These are phyloP conservation scores for Myrmophylax atrothorax DNA, from an alignment of 2,113 vertebrate species.

Conservation along the genomic window DNA sequence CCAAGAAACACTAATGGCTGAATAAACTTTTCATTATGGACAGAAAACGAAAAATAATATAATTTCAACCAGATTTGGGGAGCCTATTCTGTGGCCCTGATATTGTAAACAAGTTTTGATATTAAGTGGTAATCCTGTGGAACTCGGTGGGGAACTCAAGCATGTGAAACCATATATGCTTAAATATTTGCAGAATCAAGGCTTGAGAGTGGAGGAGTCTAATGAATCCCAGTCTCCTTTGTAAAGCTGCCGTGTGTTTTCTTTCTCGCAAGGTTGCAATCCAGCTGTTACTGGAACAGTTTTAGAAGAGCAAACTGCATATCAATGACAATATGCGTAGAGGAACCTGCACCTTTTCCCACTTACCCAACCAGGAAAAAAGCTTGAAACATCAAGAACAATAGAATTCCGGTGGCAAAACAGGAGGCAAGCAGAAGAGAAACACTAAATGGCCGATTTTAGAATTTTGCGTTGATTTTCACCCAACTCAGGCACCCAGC, in stretches of 20 bases:
- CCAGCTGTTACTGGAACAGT: background rate
- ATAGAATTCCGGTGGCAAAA: conserved; percentile 5
- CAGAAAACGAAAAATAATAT: background rate
- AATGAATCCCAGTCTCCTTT: conserved; percentile 38
- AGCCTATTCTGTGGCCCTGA: background rate
- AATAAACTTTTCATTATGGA: background rate
- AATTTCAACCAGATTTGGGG: background rate
- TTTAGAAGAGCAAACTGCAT: background rate
- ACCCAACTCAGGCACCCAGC: background rate
- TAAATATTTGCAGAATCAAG: conserved; percentile 8
- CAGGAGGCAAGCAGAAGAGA: background rate
- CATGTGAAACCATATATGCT: background rate
- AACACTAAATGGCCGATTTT: background rate
- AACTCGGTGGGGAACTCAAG: background rate
- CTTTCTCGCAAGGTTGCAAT: background rate
- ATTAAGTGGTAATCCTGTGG: background rate
- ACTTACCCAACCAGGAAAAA: background rate
- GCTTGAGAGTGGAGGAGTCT: background rate
- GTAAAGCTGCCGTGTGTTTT: background rate
- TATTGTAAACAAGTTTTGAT: background rate
- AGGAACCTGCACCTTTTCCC: background rate
- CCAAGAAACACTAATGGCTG: background rate
- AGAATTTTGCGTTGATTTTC: background rate
- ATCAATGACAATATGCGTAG: background rate
- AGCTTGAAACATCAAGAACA: background rate